Evolutionary conservation across 2,888 invertebrate species (phyloP).

Genomic region (Ornithoptera priamus): DNA sequence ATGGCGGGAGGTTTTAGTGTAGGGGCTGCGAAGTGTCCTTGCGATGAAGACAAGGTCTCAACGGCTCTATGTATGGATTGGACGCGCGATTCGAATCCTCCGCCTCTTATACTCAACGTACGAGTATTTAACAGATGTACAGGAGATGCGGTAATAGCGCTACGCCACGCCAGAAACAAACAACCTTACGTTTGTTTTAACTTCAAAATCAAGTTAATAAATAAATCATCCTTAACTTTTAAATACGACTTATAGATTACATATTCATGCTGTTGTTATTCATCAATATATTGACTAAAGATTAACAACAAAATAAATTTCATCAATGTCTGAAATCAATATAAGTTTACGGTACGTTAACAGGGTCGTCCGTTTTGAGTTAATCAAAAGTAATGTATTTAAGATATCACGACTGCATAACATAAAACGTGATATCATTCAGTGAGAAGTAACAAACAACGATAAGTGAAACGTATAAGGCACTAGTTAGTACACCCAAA

Average conservation of each 20-base stretch:
- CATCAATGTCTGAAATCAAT: conserved; percentile 7
- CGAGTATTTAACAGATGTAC: conserved; percentile 38
- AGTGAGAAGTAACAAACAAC: conserved; percentile 8
- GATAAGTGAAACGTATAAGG: conserved; percentile 21
- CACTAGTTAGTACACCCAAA: conserved; percentile 17
- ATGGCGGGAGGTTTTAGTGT: conserved; percentile 64
- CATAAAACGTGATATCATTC: conserved; percentile 25
- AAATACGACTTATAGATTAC: neutral
- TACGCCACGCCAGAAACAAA: conserved; percentile 30
- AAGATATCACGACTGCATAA: conserved; percentile 18
- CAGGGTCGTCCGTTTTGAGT: conserved; percentile 12
- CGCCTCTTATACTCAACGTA: conserved; percentile 68
- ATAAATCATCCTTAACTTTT: neutral
- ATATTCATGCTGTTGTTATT: conserved; percentile 3
- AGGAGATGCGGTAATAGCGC: conserved; percentile 33
- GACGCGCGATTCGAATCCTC: conserved; percentile 59
- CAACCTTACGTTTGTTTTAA: neutral
- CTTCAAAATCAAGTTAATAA: neutral
- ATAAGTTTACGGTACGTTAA: conserved; percentile 15
- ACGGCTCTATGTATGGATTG: conserved; percentile 61
- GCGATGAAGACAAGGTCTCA: conserved; percentile 73
- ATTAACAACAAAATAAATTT: neutral
- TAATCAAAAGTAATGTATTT: conserved; percentile 24
- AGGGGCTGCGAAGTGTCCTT: conserved; percentile 73
- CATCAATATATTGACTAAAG: neutral